Evolutionary conservation across 30 jellyfish, hydroid and myxozoan species (phyloP).

Genomic region (Sanderia malayensis): DNA sequence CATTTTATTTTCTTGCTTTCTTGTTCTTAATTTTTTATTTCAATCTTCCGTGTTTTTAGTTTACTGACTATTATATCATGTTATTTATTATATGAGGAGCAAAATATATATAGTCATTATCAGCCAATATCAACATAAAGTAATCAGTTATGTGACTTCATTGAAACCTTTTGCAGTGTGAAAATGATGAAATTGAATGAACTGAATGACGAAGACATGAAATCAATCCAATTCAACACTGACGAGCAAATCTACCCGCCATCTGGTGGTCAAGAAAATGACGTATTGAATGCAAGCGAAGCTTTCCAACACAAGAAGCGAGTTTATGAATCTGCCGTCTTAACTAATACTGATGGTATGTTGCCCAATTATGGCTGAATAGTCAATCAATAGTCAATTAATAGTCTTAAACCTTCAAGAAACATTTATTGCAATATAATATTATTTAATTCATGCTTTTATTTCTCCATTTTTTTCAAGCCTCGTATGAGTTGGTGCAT

Average conservation of each 20-base stretch:
- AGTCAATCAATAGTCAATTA: not conserved
- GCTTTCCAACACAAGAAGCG: not conserved
- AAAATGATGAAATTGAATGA: not conserved
- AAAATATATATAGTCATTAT: too few species aligned
- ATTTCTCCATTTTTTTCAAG: slow-evolving; percentile 1
- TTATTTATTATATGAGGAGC: not conserved
- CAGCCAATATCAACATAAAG: not conserved
- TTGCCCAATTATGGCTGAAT: not conserved
- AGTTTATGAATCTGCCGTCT: not conserved
- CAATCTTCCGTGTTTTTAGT: not conserved
- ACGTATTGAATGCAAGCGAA: not conserved
- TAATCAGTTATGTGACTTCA: not conserved
- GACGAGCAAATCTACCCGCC: not conserved
- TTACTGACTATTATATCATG: not conserved
- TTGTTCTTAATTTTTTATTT: too few species aligned
- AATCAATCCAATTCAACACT: not conserved
- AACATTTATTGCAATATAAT: not conserved
- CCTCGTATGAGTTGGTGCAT: slow-evolving; percentile 65
- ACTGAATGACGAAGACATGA: not conserved
- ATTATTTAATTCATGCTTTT: not conserved
- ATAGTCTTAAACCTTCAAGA: not conserved
- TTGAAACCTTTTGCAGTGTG: not conserved
- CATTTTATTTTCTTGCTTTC: not conserved
- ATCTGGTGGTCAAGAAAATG: not conserved
- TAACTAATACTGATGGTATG: not conserved